Conservation (phyloP, 1,140 invertebrate genomes). For the Bombyx mori region DNA sequence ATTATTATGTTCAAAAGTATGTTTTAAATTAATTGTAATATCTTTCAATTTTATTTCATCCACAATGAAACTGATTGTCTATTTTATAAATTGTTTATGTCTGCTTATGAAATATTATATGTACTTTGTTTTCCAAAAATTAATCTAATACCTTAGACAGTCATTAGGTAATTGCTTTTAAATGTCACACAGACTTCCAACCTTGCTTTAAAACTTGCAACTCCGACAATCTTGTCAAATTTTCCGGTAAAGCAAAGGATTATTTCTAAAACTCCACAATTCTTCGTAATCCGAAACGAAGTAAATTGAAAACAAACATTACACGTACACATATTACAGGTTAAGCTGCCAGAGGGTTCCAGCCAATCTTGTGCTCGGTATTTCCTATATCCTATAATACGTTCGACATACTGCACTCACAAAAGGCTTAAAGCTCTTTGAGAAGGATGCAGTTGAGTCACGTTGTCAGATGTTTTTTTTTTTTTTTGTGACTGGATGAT, state of each 20-base stretch:
- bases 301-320: slow-evolving; percentile 28
- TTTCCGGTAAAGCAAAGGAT: neutral
- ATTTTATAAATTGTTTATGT: too few relatives aligned
- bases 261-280: slow-evolving; percentile 4
- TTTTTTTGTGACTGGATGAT: too few relatives aligned
- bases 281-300: neutral
- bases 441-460: slow-evolving; percentile 6
- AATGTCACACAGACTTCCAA: too few relatives aligned
- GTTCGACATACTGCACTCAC: slow-evolving; percentile 10
- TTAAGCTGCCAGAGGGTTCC: slow-evolving; percentile 17
- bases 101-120: too few relatives aligned
- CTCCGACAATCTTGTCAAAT: neutral
- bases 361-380: slow-evolving; percentile 17
- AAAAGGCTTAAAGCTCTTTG: slow-evolving; percentile 30
- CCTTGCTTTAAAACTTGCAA: too few relatives aligned
- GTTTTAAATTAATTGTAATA: too few relatives aligned
- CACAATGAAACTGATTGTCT: too few relatives aligned
- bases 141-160: too few relatives aligned
- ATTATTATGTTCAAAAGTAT: too few relatives aligned
- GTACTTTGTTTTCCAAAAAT: too few relatives aligned
- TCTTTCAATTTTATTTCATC: too few relatives aligned
- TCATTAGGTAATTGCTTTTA: too few relatives aligned
- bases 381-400: slow-evolving; percentile 10
- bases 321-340: slow-evolving; percentile 12
- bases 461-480: neutral